Base-by-base conservation (phyloP, 2,888 invertebrate species). In the Eulithis testata region DNA sequence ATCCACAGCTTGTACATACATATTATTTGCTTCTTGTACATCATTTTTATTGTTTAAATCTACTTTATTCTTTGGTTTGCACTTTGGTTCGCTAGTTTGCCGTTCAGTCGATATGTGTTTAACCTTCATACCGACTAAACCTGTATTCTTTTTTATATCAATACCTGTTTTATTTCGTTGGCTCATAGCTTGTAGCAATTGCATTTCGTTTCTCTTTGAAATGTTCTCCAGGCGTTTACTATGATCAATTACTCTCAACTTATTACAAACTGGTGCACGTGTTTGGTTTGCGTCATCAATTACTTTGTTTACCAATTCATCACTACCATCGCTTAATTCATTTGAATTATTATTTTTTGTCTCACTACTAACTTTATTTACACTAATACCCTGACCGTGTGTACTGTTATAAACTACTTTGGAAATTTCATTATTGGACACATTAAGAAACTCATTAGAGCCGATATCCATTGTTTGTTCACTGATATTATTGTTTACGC, bases 51-150 rank as follows among this genome's bases (percentile, higher is more conserved):
- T 21, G 8, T 12, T 51, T 8, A 21, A 21, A 6, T 49, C 14
- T 14, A 5, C 6, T 12, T 60, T 36, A n/a, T n/a, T 40, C 47
- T n/a, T 52, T 8, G n/a, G 0, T 4, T 53, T 49, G 4, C n/a
- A 49, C 31, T 51, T 27, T 27, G 2, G 7, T 36, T 58, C 52
- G n/a, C 12, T 54, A 51, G 6, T 56, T 70, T 21, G 21, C 12
- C 21, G 57, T 57, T 37, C n/a, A 50, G 67, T 11, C 58, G 40
- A 31, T 37, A 56, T 60, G 45, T 37, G 73, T 53, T 60, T 73
- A 56, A 85, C 73, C 73, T 74, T 84, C 65, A 86, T 70, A 9
- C 86, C 86, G 27, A 86, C 60, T 36, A 85, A 73, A 14, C 86
- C 86, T 69, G 40, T 71, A 65, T 86, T 86, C 62, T 73, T 80